A percentile compares a stretch with the other conserved stretches of the same genome.
Conservation (phyloP, 2,113 vertebrate genomes). For the Hyperoodon ampullatus region DNA sequence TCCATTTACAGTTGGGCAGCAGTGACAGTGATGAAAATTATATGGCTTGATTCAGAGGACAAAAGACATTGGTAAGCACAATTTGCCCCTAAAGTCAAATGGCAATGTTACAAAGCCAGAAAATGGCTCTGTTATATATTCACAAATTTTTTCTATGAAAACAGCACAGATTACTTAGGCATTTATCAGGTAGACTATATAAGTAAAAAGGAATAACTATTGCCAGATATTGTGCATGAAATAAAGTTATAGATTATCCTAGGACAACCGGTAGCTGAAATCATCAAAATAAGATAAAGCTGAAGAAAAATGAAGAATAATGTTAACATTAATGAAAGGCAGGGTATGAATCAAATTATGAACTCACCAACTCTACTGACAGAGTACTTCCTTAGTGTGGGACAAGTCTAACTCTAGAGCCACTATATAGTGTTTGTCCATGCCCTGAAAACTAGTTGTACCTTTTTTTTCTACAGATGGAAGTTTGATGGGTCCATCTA, state of each 20-base stretch:
- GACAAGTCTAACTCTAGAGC: not conserved
- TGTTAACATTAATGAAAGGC: not conserved
- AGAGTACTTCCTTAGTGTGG: not conserved
- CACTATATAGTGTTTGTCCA: not conserved
- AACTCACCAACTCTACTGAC: not conserved
- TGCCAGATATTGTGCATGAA: not conserved
- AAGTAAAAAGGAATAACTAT: not conserved
- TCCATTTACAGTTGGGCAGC: not conserved
- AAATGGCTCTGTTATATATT: not conserved
- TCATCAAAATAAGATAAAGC: constrained; percentile 13
- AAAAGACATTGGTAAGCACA: not conserved
- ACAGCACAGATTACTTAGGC: not conserved
- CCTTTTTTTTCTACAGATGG: not conserved
- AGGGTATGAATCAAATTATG: not conserved
- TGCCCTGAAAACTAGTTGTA: not conserved
- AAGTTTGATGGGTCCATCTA: not conserved
- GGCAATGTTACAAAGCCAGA: not conserved
- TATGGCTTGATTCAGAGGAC: constrained; percentile 37
- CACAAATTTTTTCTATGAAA: not conserved
- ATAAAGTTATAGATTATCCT: not conserved
- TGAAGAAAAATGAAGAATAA: not conserved
- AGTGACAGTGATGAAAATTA: not conserved
- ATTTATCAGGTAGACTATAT: not conserved
- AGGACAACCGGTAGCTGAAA: not conserved
- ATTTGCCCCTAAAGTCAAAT: not conserved